Percentiles rank a stretch among this genome's conserved stretches.
Conservation (phyloP, 1,140 invertebrate species). For the Trichoplusia ni region DNA sequence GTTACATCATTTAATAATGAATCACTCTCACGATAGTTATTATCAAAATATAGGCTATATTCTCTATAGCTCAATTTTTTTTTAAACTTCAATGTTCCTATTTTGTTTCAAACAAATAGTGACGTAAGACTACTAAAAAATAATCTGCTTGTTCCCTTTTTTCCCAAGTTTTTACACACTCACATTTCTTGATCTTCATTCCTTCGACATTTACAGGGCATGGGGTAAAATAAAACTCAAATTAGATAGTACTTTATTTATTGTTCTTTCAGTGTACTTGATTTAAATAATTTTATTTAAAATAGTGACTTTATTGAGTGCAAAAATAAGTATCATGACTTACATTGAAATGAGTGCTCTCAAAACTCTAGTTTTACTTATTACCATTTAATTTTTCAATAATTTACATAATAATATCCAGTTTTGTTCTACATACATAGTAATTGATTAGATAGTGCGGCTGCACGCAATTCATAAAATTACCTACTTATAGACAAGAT, state of each 20-base stretch:
- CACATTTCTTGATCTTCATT: no score
- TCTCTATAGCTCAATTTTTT: no score
- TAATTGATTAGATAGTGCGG: slow-evolving; percentile 26
- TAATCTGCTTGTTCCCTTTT: no score
- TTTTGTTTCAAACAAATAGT: no score
- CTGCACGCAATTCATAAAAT: slow-evolving; percentile 16
- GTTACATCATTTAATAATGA: no score
- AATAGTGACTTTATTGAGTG: slow-evolving; percentile 78
- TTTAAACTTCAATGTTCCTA: no score
- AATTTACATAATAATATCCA: slow-evolving; percentile 39
- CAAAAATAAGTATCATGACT: slow-evolving; percentile 75
- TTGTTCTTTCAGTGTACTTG: slow-evolving; percentile 70
- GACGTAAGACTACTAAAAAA: no score
- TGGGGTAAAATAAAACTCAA: slow-evolving; percentile 48
- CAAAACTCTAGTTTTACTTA: slow-evolving; percentile 58
- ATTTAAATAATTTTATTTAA: slow-evolving; percentile 74
- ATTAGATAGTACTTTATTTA: slow-evolving; percentile 63
- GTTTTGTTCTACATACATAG: slow-evolving; percentile 30
- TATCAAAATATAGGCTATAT: no score
- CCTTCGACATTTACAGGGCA: neutral
- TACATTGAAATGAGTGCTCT: slow-evolving; percentile 73
- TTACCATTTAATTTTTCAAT: slow-evolving; percentile 35
- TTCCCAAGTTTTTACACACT: no score
- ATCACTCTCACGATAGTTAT: no score
- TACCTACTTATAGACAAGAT: slow-evolving; percentile 22